phyloP scores from a whole-genome alignment of 2,888 invertebrate genomes.

The Spodoptera exigua region DNA sequence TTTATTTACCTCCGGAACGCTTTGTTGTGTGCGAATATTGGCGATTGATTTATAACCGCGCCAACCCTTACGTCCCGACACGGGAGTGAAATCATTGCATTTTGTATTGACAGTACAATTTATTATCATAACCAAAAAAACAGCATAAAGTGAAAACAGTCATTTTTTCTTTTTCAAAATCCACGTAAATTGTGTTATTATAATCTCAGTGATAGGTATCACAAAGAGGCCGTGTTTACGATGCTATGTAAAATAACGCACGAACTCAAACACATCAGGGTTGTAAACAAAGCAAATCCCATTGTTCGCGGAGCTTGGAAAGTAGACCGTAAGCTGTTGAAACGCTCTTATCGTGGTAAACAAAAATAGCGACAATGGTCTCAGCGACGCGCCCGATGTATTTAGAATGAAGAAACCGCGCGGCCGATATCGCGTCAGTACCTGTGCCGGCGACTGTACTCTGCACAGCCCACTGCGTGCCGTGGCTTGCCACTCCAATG shows the following conservation, averaged over 20 bases:
- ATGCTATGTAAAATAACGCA: constrained; percentile 45
- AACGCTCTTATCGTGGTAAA: constrained; percentile 64
- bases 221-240: constrained; percentile 30
- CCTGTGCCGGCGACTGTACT: constrained; percentile 35
- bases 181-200: neutral
- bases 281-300: constrained; percentile 61
- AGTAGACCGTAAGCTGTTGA: constrained; percentile 63
- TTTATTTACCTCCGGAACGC: constrained; percentile 50
- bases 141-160: too few relatives aligned
- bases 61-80: constrained; percentile 14
- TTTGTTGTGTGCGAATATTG: constrained; percentile 56
- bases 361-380: constrained; percentile 62
- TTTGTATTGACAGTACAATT: constrained; percentile 1
- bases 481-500: constrained; percentile 24
- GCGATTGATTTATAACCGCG: constrained; percentile 43
- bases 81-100: constrained; percentile 21
- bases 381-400: constrained; percentile 50
- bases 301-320: constrained; percentile 60
- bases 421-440: constrained; percentile 56
- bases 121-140: too few relatives aligned
- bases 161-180: too few relatives aligned
- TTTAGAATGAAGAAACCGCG: constrained; percentile 55
- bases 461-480: constrained; percentile 49
- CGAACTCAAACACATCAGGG: constrained; percentile 62
- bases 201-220: neutral